Percentiles rank a stretch among this genome's conserved stretches.
Conservation (phyloP, 2,797 vertebrate species). For the Catharus ustulatus region DNA sequence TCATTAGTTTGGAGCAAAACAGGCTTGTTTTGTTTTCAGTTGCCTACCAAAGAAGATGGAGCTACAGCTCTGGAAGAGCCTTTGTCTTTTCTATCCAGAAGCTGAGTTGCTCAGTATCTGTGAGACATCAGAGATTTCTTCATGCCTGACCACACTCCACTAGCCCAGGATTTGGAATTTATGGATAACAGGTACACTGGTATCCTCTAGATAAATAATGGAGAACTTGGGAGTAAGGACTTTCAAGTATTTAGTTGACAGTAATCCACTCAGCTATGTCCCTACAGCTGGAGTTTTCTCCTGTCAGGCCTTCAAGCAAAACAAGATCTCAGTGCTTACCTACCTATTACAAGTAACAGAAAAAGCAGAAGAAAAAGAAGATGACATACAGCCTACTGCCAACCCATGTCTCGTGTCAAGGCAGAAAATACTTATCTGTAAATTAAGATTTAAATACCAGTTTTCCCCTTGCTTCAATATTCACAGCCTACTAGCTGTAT, state of each 20-base stretch:
- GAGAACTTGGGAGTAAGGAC: neutral
- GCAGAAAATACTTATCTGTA: neutral
- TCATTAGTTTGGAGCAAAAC: neutral
- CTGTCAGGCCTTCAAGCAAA: neutral
- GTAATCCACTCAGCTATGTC: neutral
- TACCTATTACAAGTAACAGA: neutral
- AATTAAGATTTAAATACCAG: neutral
- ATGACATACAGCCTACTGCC: neutral
- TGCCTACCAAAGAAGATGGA: neutral
- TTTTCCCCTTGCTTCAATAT: neutral
- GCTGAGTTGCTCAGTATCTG: neutral
- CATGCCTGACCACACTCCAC: neutral
- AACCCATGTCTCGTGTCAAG: neutral
- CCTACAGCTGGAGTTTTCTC: neutral
- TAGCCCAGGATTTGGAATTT: neutral
- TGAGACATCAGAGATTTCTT: neutral
- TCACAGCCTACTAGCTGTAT: neutral
- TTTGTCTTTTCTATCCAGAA: neutral
- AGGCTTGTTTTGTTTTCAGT: neutral
- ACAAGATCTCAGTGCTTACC: neutral
- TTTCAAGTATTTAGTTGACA: neutral
- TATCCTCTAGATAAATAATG: neutral
- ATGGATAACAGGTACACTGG: neutral
- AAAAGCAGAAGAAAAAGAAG: neutral
- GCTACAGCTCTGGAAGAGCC: neutral